Conservation (phyloP, 1,140 invertebrate genomes). For the Hydropsyche tenuis region DNA sequence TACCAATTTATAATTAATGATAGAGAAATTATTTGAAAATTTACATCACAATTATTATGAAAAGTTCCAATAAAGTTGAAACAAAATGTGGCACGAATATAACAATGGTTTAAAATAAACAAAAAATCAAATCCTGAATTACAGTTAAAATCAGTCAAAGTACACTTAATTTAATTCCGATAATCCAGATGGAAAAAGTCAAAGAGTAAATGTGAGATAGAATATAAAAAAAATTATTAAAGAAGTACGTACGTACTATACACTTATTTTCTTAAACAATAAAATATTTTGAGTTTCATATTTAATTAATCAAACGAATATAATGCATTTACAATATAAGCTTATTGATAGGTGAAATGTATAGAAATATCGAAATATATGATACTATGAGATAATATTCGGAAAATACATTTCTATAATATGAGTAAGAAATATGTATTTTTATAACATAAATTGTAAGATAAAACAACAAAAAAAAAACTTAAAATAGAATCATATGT, state of each 20-base stretch:
- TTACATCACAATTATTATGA: not conserved
- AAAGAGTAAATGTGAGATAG: too few relatives aligned
- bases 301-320: not conserved
- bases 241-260: too few relatives aligned
- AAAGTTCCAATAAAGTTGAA: not conserved
- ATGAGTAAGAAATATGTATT: not conserved
- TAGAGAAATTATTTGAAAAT: too few relatives aligned
- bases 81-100: not conserved
- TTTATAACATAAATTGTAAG: not conserved
- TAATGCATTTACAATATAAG: not conserved
- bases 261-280: not conserved
- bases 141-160: too few relatives aligned
- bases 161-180: too few relatives aligned
- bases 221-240: too few relatives aligned
- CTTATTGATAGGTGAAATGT: not conserved
- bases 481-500: not conserved
- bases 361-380: conserved; percentile 21
- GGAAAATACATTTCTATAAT: conserved; percentile 22
- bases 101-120: too few relatives aligned
- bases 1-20: too few relatives aligned
- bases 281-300: not conserved
- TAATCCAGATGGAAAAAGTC: too few relatives aligned
- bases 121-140: too few relatives aligned
- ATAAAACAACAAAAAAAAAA: conserved; percentile 7
- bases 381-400: conserved; percentile 25